Conservation (phyloP, 2,113 vertebrate genomes). For the Mobula hypostoma region DNA sequence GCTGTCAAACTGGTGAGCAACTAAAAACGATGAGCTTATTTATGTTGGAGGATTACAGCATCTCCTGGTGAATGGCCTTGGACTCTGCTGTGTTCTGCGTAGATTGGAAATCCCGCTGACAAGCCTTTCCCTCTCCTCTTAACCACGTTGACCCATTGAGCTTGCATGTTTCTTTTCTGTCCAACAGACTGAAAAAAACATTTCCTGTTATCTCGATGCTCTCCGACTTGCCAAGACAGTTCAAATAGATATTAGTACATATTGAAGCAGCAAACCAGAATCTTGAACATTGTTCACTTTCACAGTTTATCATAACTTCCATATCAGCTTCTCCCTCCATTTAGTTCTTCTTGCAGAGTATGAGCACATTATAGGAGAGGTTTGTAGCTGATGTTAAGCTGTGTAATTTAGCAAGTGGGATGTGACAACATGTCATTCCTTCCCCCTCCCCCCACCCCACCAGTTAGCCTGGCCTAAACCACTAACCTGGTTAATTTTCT, state of each 20-base stretch:
- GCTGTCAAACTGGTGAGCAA: background rate
- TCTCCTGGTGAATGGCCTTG: background rate
- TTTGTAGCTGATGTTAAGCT: background rate
- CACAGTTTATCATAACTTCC: background rate
- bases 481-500: slow-evolving; percentile 40
- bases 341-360: background rate
- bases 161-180: background rate
- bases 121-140: background rate
- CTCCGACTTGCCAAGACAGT: background rate
- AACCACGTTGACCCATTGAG: background rate
- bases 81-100: background rate
- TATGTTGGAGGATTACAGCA: background rate
- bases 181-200: background rate
- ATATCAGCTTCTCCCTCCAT: background rate
- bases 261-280: background rate
- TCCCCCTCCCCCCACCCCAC: background rate
- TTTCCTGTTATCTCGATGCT: background rate
- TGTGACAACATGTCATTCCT: background rate
- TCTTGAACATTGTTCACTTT: background rate
- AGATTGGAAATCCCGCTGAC: background rate
- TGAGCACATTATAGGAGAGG: background rate
- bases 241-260: background rate
- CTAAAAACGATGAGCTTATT: background rate
- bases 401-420: background rate
- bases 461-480: slow-evolving; percentile 40